Evolutionary conservation across 1,140 invertebrate species (phyloP).

Genomic region (Drosophila biarmipes): DNA sequence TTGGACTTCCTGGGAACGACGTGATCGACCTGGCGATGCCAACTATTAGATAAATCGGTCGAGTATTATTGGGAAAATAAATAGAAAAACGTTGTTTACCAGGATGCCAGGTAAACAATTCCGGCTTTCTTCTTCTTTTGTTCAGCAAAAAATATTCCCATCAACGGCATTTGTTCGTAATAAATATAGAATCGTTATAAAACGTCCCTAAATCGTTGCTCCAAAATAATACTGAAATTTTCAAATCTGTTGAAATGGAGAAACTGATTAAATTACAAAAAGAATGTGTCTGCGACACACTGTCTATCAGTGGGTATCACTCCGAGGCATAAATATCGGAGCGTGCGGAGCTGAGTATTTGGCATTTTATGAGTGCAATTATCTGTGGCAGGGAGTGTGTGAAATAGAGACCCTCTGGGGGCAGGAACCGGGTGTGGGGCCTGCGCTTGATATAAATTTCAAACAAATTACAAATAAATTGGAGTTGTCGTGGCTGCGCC

Average conservation of each 20-base stretch:
- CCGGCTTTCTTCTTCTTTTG: too few relatives aligned
- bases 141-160: too few relatives aligned
- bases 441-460: constrained; percentile 77
- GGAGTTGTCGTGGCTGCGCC: constrained; percentile 69
- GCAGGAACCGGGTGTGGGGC: constrained; percentile 27
- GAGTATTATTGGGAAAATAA: background rate
- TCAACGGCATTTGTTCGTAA: too few relatives aligned
- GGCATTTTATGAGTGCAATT: constrained; percentile 77
- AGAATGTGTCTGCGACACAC: background rate
- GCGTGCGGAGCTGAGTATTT: constrained; percentile 38
- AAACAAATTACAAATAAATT: constrained; percentile 83
- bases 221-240: too few relatives aligned
- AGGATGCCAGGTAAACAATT: background rate
- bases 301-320: constrained; percentile 9
- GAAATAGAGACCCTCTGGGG: constrained; percentile 45
- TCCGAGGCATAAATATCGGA: constrained; percentile 46
- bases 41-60: constrained; percentile 8
- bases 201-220: too few relatives aligned
- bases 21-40: constrained; percentile 23
- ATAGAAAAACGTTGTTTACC: background rate
- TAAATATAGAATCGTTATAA: too few relatives aligned
- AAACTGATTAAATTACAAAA: too few relatives aligned
- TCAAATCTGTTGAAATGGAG: background rate
- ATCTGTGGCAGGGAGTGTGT: constrained; percentile 33
- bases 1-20: constrained; percentile 13